These are phyloP conservation scores for Spodoptera picta DNA, from an alignment of 2,888 invertebrate species.

Conservation along the genomic window DNA sequence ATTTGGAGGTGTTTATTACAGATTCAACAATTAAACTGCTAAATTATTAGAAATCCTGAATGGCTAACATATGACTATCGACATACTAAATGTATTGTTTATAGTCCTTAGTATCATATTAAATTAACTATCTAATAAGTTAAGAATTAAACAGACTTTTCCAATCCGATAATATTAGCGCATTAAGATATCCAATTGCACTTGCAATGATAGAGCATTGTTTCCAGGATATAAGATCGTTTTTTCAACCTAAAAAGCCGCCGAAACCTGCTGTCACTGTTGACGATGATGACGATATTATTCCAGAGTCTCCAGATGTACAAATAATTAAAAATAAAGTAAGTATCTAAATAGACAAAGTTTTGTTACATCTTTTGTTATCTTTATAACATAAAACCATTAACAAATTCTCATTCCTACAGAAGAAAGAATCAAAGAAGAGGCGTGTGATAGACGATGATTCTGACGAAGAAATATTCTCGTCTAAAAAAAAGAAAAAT, in stretches of 20 bases:
- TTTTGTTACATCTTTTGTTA: no score
- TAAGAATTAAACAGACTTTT: not conserved
- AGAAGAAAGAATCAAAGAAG: constrained; percentile 52
- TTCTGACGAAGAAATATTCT: constrained; percentile 54
- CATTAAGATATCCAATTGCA: not conserved
- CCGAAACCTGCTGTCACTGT: constrained; percentile 58
- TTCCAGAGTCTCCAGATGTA: constrained; percentile 88
- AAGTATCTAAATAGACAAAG: constrained; percentile 9
- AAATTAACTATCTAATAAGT: not conserved
- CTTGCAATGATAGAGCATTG: not conserved
- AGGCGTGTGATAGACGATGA: constrained; percentile 46
- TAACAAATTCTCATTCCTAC: not conserved
- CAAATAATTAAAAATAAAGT: constrained; percentile 82
- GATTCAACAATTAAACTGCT: no score
- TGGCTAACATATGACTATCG: no score
- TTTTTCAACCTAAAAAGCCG: constrained; percentile 79
- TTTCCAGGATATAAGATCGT: constrained; percentile 90
- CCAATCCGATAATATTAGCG: no score
- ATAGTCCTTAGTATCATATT: no score
- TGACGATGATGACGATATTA: constrained; percentile 88
- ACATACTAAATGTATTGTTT: no score
- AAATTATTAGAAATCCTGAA: no score
- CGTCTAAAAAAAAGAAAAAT: constrained; percentile 41
- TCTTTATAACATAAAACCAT: no score
- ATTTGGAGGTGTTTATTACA: no score